These are phyloP conservation scores for Drosophila fungiperda DNA, from an alignment of 2,888 invertebrate genomes.

Conservation along the genomic window DNA sequence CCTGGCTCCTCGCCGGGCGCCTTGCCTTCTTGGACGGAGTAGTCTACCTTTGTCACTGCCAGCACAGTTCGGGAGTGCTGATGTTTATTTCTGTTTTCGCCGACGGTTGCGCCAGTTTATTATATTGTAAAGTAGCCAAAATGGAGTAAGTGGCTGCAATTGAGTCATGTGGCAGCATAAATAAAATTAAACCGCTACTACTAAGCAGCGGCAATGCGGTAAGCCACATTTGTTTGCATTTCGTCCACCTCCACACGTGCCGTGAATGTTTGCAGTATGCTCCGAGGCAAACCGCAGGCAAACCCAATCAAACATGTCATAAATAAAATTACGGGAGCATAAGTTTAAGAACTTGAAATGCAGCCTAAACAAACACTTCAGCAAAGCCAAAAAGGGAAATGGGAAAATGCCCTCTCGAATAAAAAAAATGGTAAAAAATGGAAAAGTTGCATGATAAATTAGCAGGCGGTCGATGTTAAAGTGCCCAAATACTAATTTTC, in stretches of 20 bases:
- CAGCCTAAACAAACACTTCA: constrained; percentile 73
- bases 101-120: constrained; percentile 60
- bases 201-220: constrained; percentile 15
- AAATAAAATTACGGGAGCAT: constrained; percentile 71
- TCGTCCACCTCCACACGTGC: constrained; percentile 36
- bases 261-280: constrained; percentile 45
- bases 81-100: constrained; percentile 57
- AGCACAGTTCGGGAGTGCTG: neutral
- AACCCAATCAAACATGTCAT: constrained; percentile 77
- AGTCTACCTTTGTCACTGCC: constrained; percentile 13
- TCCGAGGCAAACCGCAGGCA: constrained; percentile 8
- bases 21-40: neutral
- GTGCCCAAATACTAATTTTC: constrained; percentile 80
- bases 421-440: constrained; percentile 27
- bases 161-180: constrained; percentile 75
- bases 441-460: constrained; percentile 74
- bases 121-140: constrained; percentile 72
- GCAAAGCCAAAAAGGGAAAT: constrained; percentile 36
- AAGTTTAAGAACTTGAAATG: constrained; percentile 46
- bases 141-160: constrained; percentile 74
- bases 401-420: constrained; percentile 1
- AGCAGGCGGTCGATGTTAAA: constrained; percentile 63
- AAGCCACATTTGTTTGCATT: constrained; percentile 35
- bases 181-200: constrained; percentile 31
- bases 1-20: too few species aligned